These are phyloP conservation scores for Perca schrenkii DNA, from an alignment of 2,113 vertebrate genomes.

Conservation along the genomic window DNA sequence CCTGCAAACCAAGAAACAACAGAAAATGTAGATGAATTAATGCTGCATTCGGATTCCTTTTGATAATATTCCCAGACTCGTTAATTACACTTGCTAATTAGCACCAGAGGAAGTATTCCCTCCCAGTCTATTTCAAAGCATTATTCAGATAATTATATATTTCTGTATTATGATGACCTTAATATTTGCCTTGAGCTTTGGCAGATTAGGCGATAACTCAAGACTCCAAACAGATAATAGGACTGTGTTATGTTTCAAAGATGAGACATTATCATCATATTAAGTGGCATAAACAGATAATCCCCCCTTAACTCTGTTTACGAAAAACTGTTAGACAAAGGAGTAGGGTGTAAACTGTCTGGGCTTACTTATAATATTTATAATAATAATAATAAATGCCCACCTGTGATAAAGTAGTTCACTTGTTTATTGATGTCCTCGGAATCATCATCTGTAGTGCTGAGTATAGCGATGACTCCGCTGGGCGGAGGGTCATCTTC, in stretches of 20 bases:
- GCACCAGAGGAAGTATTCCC: conserved; percentile 57
- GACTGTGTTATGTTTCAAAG: conserved; percentile 58
- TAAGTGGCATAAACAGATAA: conserved; percentile 58
- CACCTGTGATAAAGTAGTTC: conserved; percentile 96
- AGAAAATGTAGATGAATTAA: conserved; percentile 13
- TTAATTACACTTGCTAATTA: conserved; percentile 76
- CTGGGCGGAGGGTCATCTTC: conserved; percentile 95
- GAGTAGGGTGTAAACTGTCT: conserved; percentile 35
- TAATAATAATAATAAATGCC: conserved; percentile 45
- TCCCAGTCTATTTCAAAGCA: conserved; percentile 64
- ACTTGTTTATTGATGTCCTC: conserved; percentile 93
- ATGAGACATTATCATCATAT: conserved; percentile 72
- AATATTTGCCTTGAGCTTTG: conserved; percentile 68
- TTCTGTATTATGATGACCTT: conserved; percentile 66
- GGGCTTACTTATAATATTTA: conserved; percentile 30
- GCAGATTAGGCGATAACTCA: conserved; percentile 54
- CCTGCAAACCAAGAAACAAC: background rate
- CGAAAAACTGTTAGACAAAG: conserved; percentile 55
- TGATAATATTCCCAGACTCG: conserved; percentile 57
- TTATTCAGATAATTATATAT: conserved; percentile 70
- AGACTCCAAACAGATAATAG: conserved; percentile 60
- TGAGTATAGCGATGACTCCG: conserved; percentile 93
- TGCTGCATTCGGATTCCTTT: conserved; percentile 47
- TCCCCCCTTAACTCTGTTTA: conserved; percentile 37
- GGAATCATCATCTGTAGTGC: conserved; percentile 93